phyloP scores from a whole-genome alignment of 1,140 invertebrate species.

The Steinernema feltiae region DNA sequence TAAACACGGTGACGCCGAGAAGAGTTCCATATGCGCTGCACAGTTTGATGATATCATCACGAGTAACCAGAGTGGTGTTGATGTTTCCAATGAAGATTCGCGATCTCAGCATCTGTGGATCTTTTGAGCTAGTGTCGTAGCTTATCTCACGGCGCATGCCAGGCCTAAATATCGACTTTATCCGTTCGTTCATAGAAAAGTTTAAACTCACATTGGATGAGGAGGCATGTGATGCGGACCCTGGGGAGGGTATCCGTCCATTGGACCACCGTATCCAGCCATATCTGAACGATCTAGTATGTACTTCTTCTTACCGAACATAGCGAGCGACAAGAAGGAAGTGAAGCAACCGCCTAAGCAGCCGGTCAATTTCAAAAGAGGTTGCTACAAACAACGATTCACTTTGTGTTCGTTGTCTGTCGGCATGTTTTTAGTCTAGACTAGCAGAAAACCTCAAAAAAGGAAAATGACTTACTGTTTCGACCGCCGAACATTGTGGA shows the following conservation, averaged over 20 bases:
- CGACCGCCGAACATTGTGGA: background rate
- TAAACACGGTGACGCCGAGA: background rate
- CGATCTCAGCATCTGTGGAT: background rate
- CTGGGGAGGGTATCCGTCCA: background rate
- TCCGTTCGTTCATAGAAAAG: no score
- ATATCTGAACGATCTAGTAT: background rate
- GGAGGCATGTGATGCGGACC: background rate
- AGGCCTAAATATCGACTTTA: no score
- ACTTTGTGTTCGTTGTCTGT: no score
- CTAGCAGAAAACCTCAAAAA: no score
- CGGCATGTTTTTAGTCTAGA: no score
- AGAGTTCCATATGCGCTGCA: slow-evolving; percentile 1
- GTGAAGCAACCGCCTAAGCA: background rate
- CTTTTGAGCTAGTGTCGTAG: slow-evolving; percentile 1
- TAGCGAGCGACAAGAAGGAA: background rate
- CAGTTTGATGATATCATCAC: background rate
- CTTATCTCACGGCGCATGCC: background rate
- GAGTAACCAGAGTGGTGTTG: background rate
- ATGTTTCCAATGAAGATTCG: slow-evolving; percentile 4
- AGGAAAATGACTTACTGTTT: background rate
- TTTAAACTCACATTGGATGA: background rate
- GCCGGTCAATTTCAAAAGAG: background rate
- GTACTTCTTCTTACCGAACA: background rate
- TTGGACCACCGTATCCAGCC: background rate
- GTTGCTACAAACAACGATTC: background rate